Conservation (phyloP, 2,888 invertebrate genomes). For the Automeris io region DNA sequence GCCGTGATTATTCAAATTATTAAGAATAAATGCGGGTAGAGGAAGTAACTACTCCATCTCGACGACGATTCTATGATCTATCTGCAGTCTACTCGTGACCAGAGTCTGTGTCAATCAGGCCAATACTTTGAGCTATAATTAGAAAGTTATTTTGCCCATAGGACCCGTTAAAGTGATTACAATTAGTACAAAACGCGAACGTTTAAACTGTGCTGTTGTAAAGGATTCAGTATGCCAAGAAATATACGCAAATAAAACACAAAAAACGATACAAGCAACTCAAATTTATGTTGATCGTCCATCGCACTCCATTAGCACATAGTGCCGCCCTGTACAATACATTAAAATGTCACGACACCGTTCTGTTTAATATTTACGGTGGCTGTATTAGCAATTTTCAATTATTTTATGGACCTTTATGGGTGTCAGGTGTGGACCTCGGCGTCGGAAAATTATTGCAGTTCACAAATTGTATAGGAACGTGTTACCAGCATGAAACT, state of each 20-base stretch:
- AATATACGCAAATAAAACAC: slow-evolving; percentile 31
- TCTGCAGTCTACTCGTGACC: too few species aligned
- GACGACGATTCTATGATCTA: too few species aligned
- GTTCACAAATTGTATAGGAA: too few species aligned
- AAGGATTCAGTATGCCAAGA: slow-evolving; percentile 6
- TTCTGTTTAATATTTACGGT: slow-evolving; percentile 60
- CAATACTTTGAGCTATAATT: too few species aligned
- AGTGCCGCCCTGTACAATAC: slow-evolving; percentile 65
- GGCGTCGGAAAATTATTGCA: slow-evolving; percentile 1
- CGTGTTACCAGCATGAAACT: too few species aligned
- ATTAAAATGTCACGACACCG: slow-evolving; percentile 61
- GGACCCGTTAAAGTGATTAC: too few species aligned
- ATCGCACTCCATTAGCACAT: slow-evolving; percentile 65
- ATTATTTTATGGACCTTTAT: slow-evolving; percentile 45
- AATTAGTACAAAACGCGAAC: background rate
- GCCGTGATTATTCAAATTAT: too few species aligned
- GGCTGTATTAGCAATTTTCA: slow-evolving; percentile 57
- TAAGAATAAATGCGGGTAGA: too few species aligned
- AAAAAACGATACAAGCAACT: slow-evolving; percentile 58
- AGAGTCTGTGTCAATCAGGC: too few species aligned
- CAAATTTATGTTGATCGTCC: slow-evolving; percentile 61
- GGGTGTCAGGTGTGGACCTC: slow-evolving; percentile 23
- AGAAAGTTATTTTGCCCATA: too few species aligned
- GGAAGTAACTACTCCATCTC: too few species aligned
- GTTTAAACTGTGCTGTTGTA: slow-evolving; percentile 5